Evolutionary conservation across 2,888 invertebrate species (phyloP), one percentile per base, ranked within the genome.

Genomic region (Hypsopygia costalis): DNA sequence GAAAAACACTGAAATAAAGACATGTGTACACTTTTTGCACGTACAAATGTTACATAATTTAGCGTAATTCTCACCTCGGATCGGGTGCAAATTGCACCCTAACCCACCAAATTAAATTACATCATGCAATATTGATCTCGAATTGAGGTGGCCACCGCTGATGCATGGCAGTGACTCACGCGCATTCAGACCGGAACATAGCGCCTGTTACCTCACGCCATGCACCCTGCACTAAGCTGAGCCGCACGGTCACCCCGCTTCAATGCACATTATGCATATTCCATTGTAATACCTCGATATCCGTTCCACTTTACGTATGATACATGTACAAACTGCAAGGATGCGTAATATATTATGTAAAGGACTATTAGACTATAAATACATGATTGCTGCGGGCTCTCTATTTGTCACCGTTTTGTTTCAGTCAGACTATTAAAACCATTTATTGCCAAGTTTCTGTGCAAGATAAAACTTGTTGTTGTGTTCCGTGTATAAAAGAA

Each of bases 281-380:
- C 58, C 52, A 64, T 64, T 55, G 68, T 67, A 51, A 57, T 64
- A 69, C 67, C 66, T 60, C 69, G 62, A 80, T 79, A 81, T 85
- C 83, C 85, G 86, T 81, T 82, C 81, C 70, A 83, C 79, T 82
- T 85, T 77, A 69, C 69, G 66, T 60, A 62, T 67, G 61, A 58
- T 54, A 53, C 41, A 40, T 36, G 47, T 34, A 49, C n/a, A n/a
- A n/a, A n/a, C 47, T 55, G 11, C 16, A 11, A 31, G 9, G n/a
- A 44, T 61, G 59, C 56, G 58, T 61, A 48, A 61, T 43, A 59
- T 59, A 33, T 39, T 27, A 22, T 31, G 31, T 38, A 32, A 27
- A 25, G 32, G 12, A 29, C 11, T 6, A 11, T 30, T 11, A 20
- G 10, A 3, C 4, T 6, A 10, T 20, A 36, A 29, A 8, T 20